Conservation (phyloP, 1,140 invertebrate genomes). For the Apolygus lucorum region DNA sequence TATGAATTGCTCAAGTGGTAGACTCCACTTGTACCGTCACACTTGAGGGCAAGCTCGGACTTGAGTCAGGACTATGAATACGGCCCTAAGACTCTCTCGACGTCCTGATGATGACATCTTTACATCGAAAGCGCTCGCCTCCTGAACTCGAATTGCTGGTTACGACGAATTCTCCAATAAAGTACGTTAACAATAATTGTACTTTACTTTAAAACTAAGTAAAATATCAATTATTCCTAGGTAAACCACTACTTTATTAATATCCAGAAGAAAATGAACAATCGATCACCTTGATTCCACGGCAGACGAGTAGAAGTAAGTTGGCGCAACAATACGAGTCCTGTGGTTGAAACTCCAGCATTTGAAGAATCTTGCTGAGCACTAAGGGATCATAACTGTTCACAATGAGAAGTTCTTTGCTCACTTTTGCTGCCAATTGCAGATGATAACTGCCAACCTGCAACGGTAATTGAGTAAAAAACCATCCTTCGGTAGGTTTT, state of each 20-base stretch:
- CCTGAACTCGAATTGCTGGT: neutral
- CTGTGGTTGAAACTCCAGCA: neutral
- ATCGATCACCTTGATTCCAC: neutral
- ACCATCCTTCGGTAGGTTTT: too few species aligned
- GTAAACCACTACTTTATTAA: neutral
- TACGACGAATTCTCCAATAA: neutral
- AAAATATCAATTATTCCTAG: neutral
- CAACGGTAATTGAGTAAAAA: neutral
- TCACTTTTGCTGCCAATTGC: neutral
- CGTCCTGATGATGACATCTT: neutral
- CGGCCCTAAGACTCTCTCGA: too few species aligned
- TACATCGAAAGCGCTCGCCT: neutral
- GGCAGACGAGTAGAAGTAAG: neutral
- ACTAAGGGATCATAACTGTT: constrained; percentile 1
- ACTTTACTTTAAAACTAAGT: neutral
- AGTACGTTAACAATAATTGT: neutral
- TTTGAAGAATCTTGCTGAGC: neutral
- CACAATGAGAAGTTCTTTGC: constrained; percentile 9
- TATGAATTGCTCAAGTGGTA: too few species aligned
- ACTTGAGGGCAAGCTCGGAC: too few species aligned
- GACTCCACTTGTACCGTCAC: too few species aligned
- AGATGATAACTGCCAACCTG: constrained; percentile 18
- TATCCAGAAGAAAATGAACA: neutral
- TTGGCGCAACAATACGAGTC: constrained; percentile 1
- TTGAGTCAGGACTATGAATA: too few species aligned